phyloP scores from a whole-genome alignment of 2,888 invertebrate genomes.

The Nephrotoma appendiculata region DNA sequence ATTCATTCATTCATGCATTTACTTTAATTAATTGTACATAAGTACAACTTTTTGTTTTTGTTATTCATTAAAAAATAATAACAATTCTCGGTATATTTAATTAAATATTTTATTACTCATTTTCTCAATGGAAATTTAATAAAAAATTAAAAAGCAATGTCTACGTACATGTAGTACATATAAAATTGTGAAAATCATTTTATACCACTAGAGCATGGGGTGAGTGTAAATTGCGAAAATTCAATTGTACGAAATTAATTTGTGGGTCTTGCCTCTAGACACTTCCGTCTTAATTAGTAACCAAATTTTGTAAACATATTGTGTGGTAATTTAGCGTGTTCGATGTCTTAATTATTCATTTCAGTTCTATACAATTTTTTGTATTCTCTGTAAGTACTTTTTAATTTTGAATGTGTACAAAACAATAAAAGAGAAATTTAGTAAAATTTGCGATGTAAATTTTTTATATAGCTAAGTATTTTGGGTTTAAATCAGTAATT shows the following conservation, averaged over 20 bases:
- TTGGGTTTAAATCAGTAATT: too few species aligned
- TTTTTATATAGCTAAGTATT: too few species aligned
- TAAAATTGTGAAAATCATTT: background rate
- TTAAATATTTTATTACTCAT: background rate
- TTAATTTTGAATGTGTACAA: too few species aligned
- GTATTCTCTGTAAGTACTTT: too few species aligned
- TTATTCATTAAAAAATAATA: background rate
- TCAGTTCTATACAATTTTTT: too few species aligned
- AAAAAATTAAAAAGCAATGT: background rate
- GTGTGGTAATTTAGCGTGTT: too few species aligned
- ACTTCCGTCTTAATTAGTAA: too few species aligned
- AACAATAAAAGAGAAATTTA: background rate
- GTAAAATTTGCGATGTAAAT: background rate
- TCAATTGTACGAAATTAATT: background rate
- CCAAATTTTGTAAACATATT: too few species aligned
- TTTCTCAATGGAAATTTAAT: background rate
- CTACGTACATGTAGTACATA: background rate
- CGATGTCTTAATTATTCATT: too few species aligned
- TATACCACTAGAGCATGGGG: background rate
- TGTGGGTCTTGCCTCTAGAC: too few species aligned
- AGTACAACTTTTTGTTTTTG: background rate
- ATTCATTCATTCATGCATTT: background rate
- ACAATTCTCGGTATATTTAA: background rate
- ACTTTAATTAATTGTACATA: background rate
- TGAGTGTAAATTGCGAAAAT: background rate